These are phyloP conservation scores for Hippocampus abdominalis DNA, from an alignment of 2,113 vertebrate species.

Conservation along the genomic window DNA sequence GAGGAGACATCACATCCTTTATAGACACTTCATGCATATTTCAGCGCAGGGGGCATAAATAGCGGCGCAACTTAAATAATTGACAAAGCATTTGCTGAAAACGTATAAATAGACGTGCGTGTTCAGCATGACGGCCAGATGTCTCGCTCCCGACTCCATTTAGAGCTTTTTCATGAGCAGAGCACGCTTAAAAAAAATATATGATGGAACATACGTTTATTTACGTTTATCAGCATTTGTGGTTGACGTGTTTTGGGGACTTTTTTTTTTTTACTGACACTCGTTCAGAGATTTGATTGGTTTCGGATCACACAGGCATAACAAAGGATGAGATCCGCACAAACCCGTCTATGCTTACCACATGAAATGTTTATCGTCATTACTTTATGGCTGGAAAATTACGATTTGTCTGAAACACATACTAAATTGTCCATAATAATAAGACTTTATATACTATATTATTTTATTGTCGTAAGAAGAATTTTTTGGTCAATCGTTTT, in stretches of 20 bases:
- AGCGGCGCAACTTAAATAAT: conserved; percentile 61
- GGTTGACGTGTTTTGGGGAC: not conserved
- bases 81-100: conserved; percentile 53
- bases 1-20: conserved; percentile 56
- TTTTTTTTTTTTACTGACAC: not conserved
- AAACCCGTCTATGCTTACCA: too few species aligned
- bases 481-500: too few species aligned
- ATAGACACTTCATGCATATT: conserved; percentile 67
- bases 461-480: too few species aligned
- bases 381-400: too few species aligned
- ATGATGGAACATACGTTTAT: not conserved
- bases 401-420: too few species aligned
- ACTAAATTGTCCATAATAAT: too few species aligned
- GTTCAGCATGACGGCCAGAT: conserved; percentile 10
- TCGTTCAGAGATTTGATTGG: not conserved
- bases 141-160: not conserved
- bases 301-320: too few species aligned
- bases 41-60: conserved; percentile 65
- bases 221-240: not conserved
- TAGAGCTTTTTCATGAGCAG: not conserved
- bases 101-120: conserved; percentile 41
- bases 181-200: not conserved
- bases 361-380: too few species aligned
- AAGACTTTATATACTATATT: too few species aligned
- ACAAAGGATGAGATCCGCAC: too few species aligned